phyloP scores from a whole-genome alignment of 2,113 vertebrate genomes.

The Lichenostomus cassidix region DNA sequence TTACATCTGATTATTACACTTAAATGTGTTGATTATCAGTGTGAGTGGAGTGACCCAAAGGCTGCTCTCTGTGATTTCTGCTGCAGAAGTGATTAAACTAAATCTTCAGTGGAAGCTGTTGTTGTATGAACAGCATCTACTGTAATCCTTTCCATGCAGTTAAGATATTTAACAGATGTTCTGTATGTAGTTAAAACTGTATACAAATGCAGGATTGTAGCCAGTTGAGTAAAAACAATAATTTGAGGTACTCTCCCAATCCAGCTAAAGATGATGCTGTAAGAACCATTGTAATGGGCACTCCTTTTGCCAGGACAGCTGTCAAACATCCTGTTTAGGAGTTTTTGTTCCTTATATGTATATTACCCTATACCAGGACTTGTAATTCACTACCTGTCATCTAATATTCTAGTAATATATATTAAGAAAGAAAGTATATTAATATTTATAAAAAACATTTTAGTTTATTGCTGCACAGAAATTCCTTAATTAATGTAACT shows the following conservation, averaged over 20 bases:
- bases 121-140: not conserved
- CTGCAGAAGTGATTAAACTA: not conserved
- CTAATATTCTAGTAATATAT: not conserved
- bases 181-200: not conserved
- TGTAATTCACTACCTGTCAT: not conserved
- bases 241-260: not conserved
- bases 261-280: not conserved
- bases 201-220: not conserved
- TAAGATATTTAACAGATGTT: not conserved
- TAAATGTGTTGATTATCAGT: not conserved
- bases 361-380: not conserved
- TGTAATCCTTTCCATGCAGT: not conserved
- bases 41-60: not conserved
- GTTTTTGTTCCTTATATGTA: not conserved
- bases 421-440: not conserved
- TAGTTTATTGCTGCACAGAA: not conserved
- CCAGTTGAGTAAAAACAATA: not conserved
- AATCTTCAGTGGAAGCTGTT: not conserved
- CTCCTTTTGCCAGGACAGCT: not conserved
- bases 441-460: not conserved
- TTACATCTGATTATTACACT: not conserved
- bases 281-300: not conserved
- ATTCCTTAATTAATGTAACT: not conserved
- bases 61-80: not conserved
- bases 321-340: not conserved